Evolutionary conservation across 2,797 vertebrate genomes (phyloP).

Genomic region (Poeciliopsis presidionis): DNA sequence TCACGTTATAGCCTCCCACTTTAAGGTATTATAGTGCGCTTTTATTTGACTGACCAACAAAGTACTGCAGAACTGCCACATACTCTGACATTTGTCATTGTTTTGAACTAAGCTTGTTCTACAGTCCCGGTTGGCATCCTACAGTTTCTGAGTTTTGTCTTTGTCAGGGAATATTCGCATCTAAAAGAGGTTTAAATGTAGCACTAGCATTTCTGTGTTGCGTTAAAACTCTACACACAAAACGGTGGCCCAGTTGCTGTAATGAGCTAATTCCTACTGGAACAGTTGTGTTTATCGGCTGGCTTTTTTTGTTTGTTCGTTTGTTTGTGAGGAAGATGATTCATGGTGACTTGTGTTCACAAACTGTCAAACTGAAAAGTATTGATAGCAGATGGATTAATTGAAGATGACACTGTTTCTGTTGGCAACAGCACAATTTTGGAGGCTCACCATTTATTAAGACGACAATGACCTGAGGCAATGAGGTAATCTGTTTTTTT

Average conservation of each 20-base stretch:
- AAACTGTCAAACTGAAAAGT: slow-evolving; percentile 57
- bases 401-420: slow-evolving; percentile 70
- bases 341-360: slow-evolving; percentile 53
- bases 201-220: neutral
- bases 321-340: slow-evolving; percentile 42
- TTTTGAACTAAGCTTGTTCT: neutral
- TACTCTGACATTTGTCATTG: neutral
- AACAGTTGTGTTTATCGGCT: slow-evolving; percentile 21
- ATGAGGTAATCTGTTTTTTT: slow-evolving; percentile 69
- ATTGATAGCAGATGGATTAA: slow-evolving; percentile 73
- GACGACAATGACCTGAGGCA: slow-evolving; percentile 68
- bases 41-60: neutral
- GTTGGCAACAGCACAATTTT: slow-evolving; percentile 56
- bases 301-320: slow-evolving; percentile 24
- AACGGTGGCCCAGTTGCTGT: neutral
- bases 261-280: slow-evolving; percentile 21
- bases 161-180: neutral
- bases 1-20: neutral
- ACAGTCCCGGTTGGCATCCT: neutral
- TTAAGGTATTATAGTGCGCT: neutral
- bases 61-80: neutral
- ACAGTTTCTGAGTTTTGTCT: neutral
- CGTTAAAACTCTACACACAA: neutral
- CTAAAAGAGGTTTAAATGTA: neutral
- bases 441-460: slow-evolving; percentile 76